Evolutionary conservation across 1,140 invertebrate genomes (phyloP), one percentile per base, ranked within the genome.

Genomic region (Spodoptera litura): DNA sequence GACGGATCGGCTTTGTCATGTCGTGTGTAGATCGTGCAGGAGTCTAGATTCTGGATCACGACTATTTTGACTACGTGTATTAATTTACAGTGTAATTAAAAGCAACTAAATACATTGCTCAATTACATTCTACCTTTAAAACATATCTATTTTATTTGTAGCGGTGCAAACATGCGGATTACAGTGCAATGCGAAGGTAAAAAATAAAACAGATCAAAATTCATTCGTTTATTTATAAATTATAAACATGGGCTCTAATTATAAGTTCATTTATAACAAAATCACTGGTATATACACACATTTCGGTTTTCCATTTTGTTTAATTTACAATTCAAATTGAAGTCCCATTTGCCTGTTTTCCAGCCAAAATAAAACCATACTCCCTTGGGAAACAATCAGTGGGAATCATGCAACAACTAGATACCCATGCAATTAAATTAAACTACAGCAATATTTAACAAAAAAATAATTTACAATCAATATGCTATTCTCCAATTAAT

Each of bases 131-230:
- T 49, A 13, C 3, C 44, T 51, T 38, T 8, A 56, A n/a, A 62
- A 0, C 9, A 44, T 2, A 12, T 66, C 44, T 38, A 66, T 49
- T 66, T 10, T 66, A 66, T 38, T n/a, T 35, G 27, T 51, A 12
- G 56, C 62, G 58, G 76, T 78, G 76, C 76, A 20, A 44, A 64
- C 80, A 81, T 81, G 82, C 80, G 66, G 38, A 78, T 77, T 75
- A 58, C 53, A 61, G 81, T 82, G 80, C 75, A 78, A 64, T 15
- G 62, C 51, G 78, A 31, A 76, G 90, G 87, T 80, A 55, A 84
- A 64, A 85, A 93, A 93, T 93, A 87, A 93, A 93, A 93, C 92
- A 93, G 79, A 58, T 74, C 76, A 73, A 77, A 88, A 83, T 87
- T 92, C 78, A 88, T 87, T 88, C 81, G 80, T 92, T 93, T 92